A percentile compares a stretch with the other conserved stretches of the same genome.
Evolutionary conservation across 2,797 vertebrate species (phyloP).

Genomic region (Mycteria americana): DNA sequence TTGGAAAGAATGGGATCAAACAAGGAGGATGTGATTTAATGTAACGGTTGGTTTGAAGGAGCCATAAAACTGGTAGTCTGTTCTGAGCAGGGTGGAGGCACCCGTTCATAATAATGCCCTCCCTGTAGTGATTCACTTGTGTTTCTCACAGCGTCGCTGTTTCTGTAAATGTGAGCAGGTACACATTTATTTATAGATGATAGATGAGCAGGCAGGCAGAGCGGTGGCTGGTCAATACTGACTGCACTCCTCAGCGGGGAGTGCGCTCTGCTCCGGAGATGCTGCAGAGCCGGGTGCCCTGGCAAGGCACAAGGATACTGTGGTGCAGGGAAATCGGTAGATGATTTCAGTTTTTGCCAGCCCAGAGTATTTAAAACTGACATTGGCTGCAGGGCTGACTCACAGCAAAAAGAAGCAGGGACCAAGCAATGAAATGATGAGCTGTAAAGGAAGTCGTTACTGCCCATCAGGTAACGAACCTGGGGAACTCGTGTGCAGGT

Average conservation of each 20-base stretch:
- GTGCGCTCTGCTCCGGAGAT: fast-evolving
- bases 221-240: neutral
- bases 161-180: neutral
- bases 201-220: neutral
- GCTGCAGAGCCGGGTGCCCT: neutral
- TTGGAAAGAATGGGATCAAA: neutral
- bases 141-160: neutral
- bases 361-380: neutral
- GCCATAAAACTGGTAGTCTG: neutral
- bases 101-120: fast-evolving
- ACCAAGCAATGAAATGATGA: neutral
- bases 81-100: neutral
- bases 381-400: neutral
- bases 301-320: neutral
- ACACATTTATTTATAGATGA: neutral
- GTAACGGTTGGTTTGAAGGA: neutral
- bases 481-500: neutral
- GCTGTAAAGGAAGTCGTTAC: neutral
- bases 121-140: fast-evolving
- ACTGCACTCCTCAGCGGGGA: neutral
- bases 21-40: neutral
- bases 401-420: neutral
- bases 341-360: neutral
- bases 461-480: neutral
- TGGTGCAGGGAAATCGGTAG: fast-evolving